Conservation (phyloP, 2,113 vertebrate genomes). For the Podilymbus podiceps region DNA sequence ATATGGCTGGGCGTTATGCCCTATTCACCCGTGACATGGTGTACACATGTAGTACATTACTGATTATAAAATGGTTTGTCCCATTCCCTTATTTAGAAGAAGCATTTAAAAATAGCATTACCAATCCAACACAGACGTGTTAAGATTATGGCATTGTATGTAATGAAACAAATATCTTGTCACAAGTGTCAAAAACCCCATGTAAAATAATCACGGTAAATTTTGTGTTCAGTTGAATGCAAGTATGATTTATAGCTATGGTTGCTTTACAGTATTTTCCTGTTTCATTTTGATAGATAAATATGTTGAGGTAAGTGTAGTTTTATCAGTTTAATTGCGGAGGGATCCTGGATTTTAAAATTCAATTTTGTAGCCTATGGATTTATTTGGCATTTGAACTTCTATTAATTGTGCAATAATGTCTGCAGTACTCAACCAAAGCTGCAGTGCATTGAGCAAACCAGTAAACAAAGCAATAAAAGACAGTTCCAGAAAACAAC, state of each 20-base stretch:
- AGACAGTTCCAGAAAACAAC: background rate
- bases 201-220: background rate
- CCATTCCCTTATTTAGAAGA: background rate
- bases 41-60: slow-evolving; percentile 20
- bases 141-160: background rate
- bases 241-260: background rate
- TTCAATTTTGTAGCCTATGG: background rate
- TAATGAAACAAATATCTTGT: background rate
- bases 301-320: background rate
- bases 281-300: background rate
- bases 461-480: background rate
- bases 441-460: background rate
- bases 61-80: background rate
- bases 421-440: background rate
- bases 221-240: background rate
- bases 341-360: background rate
- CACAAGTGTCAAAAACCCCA: background rate
- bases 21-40: background rate
- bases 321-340: background rate
- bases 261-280: background rate
- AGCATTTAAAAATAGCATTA: background rate
- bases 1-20: background rate
- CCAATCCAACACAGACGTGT: background rate
- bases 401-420: background rate
- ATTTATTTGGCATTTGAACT: background rate